These are phyloP conservation scores for Ifrita kowaldi DNA, from an alignment of 2,113 vertebrate genomes.

Conservation along the genomic window DNA sequence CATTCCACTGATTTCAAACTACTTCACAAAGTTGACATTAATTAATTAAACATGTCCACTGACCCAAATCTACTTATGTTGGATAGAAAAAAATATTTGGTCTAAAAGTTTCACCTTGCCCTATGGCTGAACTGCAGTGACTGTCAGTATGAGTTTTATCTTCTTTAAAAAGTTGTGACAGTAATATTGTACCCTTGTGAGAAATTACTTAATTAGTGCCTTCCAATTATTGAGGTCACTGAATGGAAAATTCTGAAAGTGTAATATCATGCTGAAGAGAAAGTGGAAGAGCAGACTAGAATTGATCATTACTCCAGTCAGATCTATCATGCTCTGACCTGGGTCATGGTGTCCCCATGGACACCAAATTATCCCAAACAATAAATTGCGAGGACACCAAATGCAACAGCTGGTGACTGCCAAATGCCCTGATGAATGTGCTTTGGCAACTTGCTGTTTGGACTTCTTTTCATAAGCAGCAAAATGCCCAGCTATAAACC, in stretches of 20 bases:
- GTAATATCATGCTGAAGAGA: background rate
- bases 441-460: background rate
- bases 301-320: background rate
- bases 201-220: slow-evolving; percentile 20
- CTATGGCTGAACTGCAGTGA: background rate
- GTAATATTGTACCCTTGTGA: background rate
- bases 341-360: background rate
- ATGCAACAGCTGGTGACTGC: background rate
- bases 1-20: background rate
- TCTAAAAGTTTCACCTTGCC: background rate
- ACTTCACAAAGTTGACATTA: background rate
- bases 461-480: background rate
- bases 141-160: background rate
- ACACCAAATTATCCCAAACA: background rate
- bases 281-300: background rate
- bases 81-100: background rate
- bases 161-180: background rate
- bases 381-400: background rate
- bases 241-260: background rate
- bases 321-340: background rate
- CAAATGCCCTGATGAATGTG: background rate
- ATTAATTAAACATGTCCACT: background rate
- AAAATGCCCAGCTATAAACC: background rate
- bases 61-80: background rate
- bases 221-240: background rate